phyloP scores from a whole-genome alignment of 1,140 invertebrate species.

The Brachystomella parvula region DNA sequence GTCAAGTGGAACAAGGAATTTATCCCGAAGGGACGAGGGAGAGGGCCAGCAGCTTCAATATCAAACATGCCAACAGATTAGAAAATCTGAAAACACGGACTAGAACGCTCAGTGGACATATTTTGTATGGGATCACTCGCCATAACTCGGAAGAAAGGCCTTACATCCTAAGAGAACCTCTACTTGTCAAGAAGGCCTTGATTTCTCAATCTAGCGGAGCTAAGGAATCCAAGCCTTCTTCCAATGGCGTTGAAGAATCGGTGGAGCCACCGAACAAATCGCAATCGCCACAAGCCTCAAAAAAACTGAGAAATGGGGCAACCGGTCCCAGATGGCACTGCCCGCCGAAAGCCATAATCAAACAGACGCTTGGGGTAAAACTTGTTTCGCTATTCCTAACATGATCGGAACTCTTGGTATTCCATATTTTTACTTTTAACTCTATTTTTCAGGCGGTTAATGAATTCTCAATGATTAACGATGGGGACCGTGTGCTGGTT shows the following conservation, averaged over 20 bases:
- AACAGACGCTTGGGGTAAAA: slow-evolving; percentile 62
- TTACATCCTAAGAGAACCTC: too few species aligned
- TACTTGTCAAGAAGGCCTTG: too few species aligned
- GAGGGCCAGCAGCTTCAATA: slow-evolving; percentile 27
- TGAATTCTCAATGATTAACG: slow-evolving; percentile 74
- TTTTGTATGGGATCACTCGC: not conserved
- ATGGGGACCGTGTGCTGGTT: slow-evolving; percentile 57
- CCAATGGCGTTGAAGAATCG: not conserved
- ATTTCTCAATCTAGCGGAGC: not conserved
- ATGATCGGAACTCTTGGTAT: slow-evolving; percentile 2
- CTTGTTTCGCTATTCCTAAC: not conserved
- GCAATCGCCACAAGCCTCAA: not conserved
- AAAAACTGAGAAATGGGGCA: not conserved
- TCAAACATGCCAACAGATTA: slow-evolving; percentile 23
- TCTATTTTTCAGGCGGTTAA: slow-evolving; percentile 56
- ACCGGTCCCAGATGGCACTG: slow-evolving; percentile 55
- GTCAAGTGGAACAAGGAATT: slow-evolving; percentile 60
- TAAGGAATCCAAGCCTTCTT: too few species aligned
- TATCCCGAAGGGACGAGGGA: slow-evolving; percentile 20
- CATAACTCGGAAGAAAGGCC: slow-evolving; percentile 1
- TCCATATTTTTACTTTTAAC: not conserved
- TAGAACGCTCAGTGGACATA: slow-evolving; percentile 30
- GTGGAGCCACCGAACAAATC: not conserved
- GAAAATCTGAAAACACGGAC: slow-evolving; percentile 21
- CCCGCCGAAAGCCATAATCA: slow-evolving; percentile 72